Evolutionary conservation across 2,113 vertebrate species (phyloP).

Genomic region (Monopterus albus): DNA sequence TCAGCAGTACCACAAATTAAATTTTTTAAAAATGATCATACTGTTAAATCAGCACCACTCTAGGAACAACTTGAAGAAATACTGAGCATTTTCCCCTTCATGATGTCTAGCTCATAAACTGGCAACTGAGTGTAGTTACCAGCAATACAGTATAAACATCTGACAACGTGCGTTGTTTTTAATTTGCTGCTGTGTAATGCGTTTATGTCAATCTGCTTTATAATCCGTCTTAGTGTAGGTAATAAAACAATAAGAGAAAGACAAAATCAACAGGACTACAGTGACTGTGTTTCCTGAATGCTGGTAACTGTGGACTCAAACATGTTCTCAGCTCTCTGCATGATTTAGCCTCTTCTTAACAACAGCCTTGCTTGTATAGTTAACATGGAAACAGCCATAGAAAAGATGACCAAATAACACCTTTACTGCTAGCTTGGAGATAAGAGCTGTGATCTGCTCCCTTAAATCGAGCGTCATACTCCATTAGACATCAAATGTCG

Average conservation of each 20-base stretch:
- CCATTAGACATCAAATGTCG: slow-evolving; percentile 47
- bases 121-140: too few species aligned
- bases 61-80: too few species aligned
- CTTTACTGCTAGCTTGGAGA: slow-evolving; percentile 3
- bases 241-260: neutral
- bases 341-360: slow-evolving; percentile 19
- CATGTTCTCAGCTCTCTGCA: neutral
- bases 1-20: too few species aligned
- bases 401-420: slow-evolving; percentile 36
- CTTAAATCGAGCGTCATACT: slow-evolving; percentile 36
- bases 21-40: too few species aligned
- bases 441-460: slow-evolving; percentile 27
- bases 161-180: too few species aligned
- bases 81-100: too few species aligned
- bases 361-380: slow-evolving; percentile 16
- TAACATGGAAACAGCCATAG: slow-evolving; percentile 9
- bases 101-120: too few species aligned
- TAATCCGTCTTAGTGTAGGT: neutral
- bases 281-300: too few species aligned
- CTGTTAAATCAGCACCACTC: too few species aligned
- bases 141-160: too few species aligned
- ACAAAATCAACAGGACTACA: neutral
- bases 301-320: slow-evolving; percentile 3
- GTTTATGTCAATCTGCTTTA: neutral
- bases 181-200: too few species aligned